Percentiles rank a stretch among this genome's conserved stretches.
Conservation (phyloP, 2,113 vertebrate genomes). For the Maylandia zebra region DNA sequence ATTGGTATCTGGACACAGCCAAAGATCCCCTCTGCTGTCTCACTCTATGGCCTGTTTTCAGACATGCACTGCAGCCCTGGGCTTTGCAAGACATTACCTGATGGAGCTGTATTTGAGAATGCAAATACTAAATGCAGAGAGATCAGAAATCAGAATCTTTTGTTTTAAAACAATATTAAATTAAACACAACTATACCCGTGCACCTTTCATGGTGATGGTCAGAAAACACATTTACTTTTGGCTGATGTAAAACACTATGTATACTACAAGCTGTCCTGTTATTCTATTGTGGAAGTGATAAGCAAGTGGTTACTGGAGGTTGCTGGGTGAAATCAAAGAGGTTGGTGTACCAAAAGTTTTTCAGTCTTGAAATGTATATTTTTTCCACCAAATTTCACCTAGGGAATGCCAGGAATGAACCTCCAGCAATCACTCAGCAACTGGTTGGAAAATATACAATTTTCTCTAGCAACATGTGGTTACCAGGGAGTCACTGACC, state of each 20-base stretch:
- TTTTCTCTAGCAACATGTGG: neutral
- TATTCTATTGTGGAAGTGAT: neutral
- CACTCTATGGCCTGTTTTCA: neutral
- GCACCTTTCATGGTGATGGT: neutral
- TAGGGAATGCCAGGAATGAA: neutral
- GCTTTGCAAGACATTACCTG: neutral
- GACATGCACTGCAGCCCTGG: neutral
- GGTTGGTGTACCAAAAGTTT: neutral
- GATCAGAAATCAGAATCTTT: neutral
- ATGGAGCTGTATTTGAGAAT: neutral
- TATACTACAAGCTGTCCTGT: neutral
- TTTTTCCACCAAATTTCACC: neutral
- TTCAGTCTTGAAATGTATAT: neutral
- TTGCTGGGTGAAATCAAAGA: neutral
- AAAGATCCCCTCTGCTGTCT: neutral
- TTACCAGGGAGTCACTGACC: neutral
- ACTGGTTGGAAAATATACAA: neutral
- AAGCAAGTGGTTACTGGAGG: neutral
- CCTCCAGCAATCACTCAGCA: neutral
- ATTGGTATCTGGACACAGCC: neutral
- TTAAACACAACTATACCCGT: neutral
- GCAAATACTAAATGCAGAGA: neutral
- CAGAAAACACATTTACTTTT: neutral
- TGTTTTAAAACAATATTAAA: neutral
- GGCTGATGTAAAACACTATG: neutral